Base-by-base conservation (phyloP, 2,113 vertebrate genomes). In the Calypte anna region DNA sequence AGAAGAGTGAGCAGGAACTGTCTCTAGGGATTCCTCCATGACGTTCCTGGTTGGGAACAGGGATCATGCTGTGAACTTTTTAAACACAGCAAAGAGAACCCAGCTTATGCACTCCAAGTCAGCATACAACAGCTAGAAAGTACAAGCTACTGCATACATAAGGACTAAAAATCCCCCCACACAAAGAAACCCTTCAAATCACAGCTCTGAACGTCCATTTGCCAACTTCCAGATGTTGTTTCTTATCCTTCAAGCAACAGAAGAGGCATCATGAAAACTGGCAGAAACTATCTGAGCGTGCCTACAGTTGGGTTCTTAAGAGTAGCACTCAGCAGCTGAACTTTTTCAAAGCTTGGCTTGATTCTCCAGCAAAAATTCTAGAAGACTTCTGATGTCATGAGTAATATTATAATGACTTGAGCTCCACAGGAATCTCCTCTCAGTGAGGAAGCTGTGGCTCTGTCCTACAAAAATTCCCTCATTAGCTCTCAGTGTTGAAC, bases 121-220 rank as follows among this genome's bases (percentile, higher is more conserved):
- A 5, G 14, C 1, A 8, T 27, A 27, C 53, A 59, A 46, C 2
- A 20, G 28, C 28, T 57, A 14, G 22, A 7, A 85, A 1, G 2
- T 21, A 78, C 0, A 0, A 86, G 43, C 30, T 80, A 55, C 18
- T 33, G 30, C 3, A 4, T 5, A 92, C 9, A 50, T 25, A 51
- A 86, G 88, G 44, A 76, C 6, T 14, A 67, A 72, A 19, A 61
- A 43, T 10, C 7, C 28, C 22, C 8, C 62, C 17, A 20, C 21
- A 20, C 18, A 55, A 20, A 64, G 25, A 90, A 86, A 67, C 23
- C 55, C 33, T 30, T 54, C 12, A 68, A 77, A 10, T 17, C 36
- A 38, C 31, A 94, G 20, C 46, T 68, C n/a, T 87, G 8, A 14
- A 64, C 25, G 12, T 23, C 40, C 36, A 51, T 55, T 90, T 74